Base-by-base conservation (phyloP, 2,797 vertebrate genomes). In the Pipistrellus kuhlii region DNA sequence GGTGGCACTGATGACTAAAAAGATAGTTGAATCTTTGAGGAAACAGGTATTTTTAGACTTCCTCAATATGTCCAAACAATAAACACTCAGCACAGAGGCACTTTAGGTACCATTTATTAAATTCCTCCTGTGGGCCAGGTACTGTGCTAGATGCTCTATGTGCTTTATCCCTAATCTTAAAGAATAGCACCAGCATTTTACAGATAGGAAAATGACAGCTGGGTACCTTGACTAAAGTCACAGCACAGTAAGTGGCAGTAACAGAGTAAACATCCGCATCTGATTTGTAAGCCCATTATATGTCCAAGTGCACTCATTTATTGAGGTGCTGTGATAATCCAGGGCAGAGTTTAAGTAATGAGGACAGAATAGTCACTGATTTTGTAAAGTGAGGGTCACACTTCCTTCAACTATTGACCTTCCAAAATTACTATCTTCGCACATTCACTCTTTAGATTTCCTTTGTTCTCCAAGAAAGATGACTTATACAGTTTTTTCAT, bases 31-130 rank as follows among this genome's bases (percentile, higher is more conserved):
- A 80, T 71, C 46, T 93, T 81, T 71, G 51, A 91, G 46, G n/a
- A 62, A 35, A 91, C 78, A 93, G n/a, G n/a, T 20, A 84, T 48
- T 85, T 93, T 93, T 69, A 80, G 78, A 64, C 17, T 57, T 71
- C 25, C 41, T 93, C 25, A 80, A 59, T 32, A 32, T 5, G 27
- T 20, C 18, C 18, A 27, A 72, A 80, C 21, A 84, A 68, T 73
- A 87, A 59, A 11, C 64, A 41, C 8, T 13, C 46, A 66, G 35
- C 32, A 51, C 21, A 85, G 51, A 83, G 32, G 59, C 27, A 41
- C 77, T 83, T 83, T 69, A 53, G 32, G 44, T 66, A 25, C 41
- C 64, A 68, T 57, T 66, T 72, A 41, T 53, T 78, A 51, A 72
- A 57, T 71, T 76, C 18, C 17, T 76, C 20, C 77, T 83, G 1